Percentiles rank a stretch among this genome's conserved stretches.
Conservation (phyloP, 2,888 invertebrate genomes). For the Penaeus monodon region DNA sequence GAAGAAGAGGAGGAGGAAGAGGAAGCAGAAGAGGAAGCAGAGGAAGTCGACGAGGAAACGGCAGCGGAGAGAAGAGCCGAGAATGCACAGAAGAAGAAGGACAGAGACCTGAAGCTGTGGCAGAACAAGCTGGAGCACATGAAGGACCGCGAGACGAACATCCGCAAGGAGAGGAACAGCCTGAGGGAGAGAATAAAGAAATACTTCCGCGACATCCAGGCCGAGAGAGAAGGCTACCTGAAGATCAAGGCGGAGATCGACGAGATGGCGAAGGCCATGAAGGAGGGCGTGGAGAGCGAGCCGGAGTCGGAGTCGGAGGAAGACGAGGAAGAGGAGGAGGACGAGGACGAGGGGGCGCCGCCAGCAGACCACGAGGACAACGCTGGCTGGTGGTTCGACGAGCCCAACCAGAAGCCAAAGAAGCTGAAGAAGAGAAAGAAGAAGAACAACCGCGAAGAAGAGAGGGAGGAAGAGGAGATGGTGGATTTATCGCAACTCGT, state of each 20-base stretch:
- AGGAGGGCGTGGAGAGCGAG: conserved; percentile 80
- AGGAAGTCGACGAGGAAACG: conserved; percentile 72
- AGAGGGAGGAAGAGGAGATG: conserved; percentile 68
- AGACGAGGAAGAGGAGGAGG: conserved; percentile 55
- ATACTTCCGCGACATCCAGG: conserved; percentile 51
- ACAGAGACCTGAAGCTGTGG: conserved; percentile 41
- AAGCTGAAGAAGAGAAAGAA: conserved; percentile 60
- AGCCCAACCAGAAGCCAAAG: conserved; percentile 52
- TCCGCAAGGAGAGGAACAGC: conserved; percentile 77
- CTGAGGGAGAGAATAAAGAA: conserved; percentile 82
- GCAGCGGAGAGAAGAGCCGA: conserved; percentile 77
- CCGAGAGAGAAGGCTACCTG: conserved; percentile 52
- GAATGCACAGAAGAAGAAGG: conserved; percentile 36
- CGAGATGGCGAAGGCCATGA: conserved; percentile 80
- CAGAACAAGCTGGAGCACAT: conserved; percentile 41
- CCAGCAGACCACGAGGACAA: conserved; percentile 50
- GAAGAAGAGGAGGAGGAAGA: conserved; percentile 45
- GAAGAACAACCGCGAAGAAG: conserved; percentile 38
- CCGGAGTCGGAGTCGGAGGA: conserved; percentile 74
- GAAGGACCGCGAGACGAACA: conserved; percentile 40
- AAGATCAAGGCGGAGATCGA: conserved; percentile 60
- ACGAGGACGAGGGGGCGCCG: conserved; percentile 54
- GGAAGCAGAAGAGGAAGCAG: conserved; percentile 31
- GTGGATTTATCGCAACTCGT: conserved; percentile 48
- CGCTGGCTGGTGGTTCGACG: conserved; percentile 52